Conservation (phyloP, 2,888 invertebrate genomes). For the Neria commutata region DNA sequence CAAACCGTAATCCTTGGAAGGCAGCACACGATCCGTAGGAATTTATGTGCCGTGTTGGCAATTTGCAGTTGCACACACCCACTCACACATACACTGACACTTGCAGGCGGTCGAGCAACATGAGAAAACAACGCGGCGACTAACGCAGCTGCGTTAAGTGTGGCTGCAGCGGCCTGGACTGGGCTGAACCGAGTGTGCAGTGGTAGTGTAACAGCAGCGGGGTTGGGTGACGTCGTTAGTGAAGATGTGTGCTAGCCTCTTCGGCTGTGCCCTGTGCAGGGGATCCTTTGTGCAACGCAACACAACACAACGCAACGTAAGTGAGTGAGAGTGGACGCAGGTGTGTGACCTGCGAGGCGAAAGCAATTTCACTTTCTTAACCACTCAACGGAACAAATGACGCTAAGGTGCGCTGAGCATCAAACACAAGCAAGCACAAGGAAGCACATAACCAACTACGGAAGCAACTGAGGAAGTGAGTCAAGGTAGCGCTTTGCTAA, state of each 20-base stretch:
- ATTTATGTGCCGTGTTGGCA: conserved; percentile 55
- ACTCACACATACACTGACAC: conserved; percentile 11
- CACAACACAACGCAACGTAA: background rate
- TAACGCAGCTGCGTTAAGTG: conserved; percentile 30
- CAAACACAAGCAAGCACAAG: too few relatives aligned
- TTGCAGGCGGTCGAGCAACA: background rate
- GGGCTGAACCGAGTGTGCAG: conserved; percentile 2
- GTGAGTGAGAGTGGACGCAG: conserved; percentile 52
- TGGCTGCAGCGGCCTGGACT: background rate
- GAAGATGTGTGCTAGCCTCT: conserved; percentile 20
- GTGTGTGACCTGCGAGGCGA: conserved; percentile 43
- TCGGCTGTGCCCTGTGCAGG: background rate
- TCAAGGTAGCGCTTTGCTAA: conserved; percentile 46
- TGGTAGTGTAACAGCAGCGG: conserved; percentile 8
- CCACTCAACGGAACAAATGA: conserved; percentile 20
- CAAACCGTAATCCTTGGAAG: conserved; percentile 52
- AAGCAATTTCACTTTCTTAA: conserved; percentile 51
- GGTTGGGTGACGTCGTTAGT: too few relatives aligned
- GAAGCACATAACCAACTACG: too few relatives aligned
- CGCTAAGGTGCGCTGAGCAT: too few relatives aligned
- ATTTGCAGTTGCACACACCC: conserved; percentile 22
- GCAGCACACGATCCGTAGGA: conserved; percentile 42
- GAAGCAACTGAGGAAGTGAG: conserved; percentile 9
- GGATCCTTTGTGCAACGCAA: background rate
- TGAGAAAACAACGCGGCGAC: conserved; percentile 4